These are phyloP conservation scores for Plebejus melissa DNA, from an alignment of 2,888 invertebrate genomes.

Conservation along the genomic window DNA sequence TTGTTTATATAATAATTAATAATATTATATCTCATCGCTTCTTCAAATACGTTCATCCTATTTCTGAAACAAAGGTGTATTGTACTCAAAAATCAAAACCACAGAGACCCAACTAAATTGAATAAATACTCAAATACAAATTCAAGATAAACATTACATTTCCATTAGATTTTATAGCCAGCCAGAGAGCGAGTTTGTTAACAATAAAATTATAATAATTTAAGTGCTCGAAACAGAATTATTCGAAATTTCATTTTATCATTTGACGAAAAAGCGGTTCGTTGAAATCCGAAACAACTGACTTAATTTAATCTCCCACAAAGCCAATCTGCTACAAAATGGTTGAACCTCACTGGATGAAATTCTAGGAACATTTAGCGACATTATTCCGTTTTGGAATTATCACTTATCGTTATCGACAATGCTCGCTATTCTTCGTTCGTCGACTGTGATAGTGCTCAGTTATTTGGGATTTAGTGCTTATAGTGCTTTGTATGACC, in stretches of 20 bases:
- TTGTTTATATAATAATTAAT: not conserved
- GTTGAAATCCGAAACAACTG: constrained; percentile 19
- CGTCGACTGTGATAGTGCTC: too few species aligned
- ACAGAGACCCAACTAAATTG: too few species aligned
- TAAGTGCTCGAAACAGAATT: constrained; percentile 5
- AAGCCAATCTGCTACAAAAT: constrained; percentile 17
- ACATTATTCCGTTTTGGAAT: not conserved
- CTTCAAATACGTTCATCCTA: too few species aligned
- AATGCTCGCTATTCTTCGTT: too few species aligned
- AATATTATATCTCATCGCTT: not conserved
- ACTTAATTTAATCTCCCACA: constrained; percentile 18
- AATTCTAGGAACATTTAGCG: not conserved
- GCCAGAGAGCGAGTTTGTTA: not conserved
- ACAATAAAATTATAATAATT: constrained; percentile 5
- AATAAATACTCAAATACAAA: too few species aligned
- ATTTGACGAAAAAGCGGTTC: not conserved
- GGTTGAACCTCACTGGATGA: not conserved
- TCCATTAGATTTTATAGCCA: constrained; percentile 1
- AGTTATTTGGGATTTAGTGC: too few species aligned
- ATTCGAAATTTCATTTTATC: constrained; percentile 13
- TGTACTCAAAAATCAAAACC: too few species aligned
- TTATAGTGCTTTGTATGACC: too few species aligned
- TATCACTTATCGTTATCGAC: too few species aligned
- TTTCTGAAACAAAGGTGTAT: too few species aligned
- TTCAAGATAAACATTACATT: not conserved